These are phyloP conservation scores for Cryptus armator DNA, from an alignment of 2,888 invertebrate genomes.

Conservation along the genomic window DNA sequence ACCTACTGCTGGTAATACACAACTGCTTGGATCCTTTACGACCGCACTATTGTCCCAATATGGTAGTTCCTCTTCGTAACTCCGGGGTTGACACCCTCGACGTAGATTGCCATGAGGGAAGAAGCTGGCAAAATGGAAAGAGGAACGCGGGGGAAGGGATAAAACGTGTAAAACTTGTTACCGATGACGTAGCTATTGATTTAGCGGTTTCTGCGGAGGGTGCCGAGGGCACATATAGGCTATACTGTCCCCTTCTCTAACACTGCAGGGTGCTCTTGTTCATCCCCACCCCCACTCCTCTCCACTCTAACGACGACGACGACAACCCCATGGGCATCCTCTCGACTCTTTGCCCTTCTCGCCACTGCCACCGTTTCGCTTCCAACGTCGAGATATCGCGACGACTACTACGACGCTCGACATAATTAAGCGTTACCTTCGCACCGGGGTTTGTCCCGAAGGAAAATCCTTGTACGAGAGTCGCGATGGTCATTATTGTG, in stretches of 20 bases:
- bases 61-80: conserved; percentile 54
- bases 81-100: conserved; percentile 58
- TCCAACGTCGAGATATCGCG: conserved; percentile 35
- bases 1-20: background rate
- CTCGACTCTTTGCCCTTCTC: conserved; percentile 50
- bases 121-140: conserved; percentile 39
- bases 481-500: conserved; percentile 54
- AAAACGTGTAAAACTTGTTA: conserved; percentile 77
- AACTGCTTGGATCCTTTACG: conserved; percentile 35
- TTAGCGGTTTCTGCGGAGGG: conserved; percentile 78
- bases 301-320: conserved; percentile 40
- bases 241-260: conserved; percentile 43
- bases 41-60: conserved; percentile 68
- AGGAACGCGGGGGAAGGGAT: conserved; percentile 18
- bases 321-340: conserved; percentile 65
- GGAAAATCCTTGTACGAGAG: conserved; percentile 38
- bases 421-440: conserved; percentile 78
- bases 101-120: conserved; percentile 59
- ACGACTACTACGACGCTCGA: conserved; percentile 59
- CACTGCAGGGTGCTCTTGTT: conserved; percentile 7
- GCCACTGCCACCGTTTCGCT: conserved; percentile 45
- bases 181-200: conserved; percentile 81
- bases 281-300: conserved; percentile 41
- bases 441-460: conserved; percentile 38
- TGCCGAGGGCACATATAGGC: conserved; percentile 65